These are phyloP conservation scores for Cyprinodon brontotheroides DNA, from an alignment of 2,113 vertebrate species.

Conservation along the genomic window DNA sequence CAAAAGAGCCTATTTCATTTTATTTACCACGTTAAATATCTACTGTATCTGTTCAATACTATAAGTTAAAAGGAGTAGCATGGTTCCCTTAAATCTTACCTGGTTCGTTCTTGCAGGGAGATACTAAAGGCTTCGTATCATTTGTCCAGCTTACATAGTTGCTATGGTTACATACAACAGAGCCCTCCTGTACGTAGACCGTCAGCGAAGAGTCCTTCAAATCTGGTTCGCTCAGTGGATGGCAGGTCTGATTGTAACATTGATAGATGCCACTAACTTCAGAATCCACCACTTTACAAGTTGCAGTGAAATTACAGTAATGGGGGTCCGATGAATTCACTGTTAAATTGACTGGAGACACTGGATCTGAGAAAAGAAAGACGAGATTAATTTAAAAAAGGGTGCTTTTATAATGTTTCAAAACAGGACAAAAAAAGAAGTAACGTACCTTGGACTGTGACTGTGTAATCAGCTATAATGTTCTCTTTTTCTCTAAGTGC, in stretches of 20 bases:
- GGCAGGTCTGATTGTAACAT: slow-evolving; percentile 20
- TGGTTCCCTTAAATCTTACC: neutral
- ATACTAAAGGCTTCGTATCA: rapidly evolving
- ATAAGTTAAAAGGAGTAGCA: neutral
- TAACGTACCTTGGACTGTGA: slow-evolving; percentile 9
- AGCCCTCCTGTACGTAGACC: neutral
- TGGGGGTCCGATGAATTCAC: neutral
- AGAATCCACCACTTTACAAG: slow-evolving; percentile 22
- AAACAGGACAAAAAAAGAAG: neutral
- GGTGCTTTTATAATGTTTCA: neutral
- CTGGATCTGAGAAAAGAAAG: slow-evolving; percentile 26
- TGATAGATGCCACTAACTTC: slow-evolving; percentile 3
- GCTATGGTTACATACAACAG: slow-evolving; percentile 49
- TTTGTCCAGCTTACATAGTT: slow-evolving; percentile 31
- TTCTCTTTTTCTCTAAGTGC: rapidly evolving
- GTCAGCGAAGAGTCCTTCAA: neutral
- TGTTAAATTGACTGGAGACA: neutral
- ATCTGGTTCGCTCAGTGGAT: neutral
- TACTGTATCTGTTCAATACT: neutral
- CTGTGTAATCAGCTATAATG: neutral
- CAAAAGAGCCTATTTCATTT: no score
- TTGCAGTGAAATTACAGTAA: slow-evolving; percentile 34
- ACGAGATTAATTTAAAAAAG: neutral
- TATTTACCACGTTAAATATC: neutral
- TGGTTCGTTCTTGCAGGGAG: neutral